Evolutionary conservation across 2,113 vertebrate genomes (phyloP).

Genomic region (Rhineura floridana): DNA sequence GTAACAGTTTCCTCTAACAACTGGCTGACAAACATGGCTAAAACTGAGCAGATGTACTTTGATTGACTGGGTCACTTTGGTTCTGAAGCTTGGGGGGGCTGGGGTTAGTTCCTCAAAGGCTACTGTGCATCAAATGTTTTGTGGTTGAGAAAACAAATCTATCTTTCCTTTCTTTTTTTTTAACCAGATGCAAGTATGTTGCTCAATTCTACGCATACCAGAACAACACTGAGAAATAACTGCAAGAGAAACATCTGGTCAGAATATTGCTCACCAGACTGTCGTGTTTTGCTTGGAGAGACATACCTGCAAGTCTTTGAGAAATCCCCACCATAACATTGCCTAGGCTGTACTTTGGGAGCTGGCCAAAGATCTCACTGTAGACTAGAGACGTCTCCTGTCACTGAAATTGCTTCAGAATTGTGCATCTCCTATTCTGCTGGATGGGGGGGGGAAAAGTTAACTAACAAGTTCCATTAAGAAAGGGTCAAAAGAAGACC

Average conservation of each 20-base stretch:
- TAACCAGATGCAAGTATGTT: neutral
- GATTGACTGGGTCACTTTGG: conserved; percentile 34
- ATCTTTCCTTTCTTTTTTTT: neutral
- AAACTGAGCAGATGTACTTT: conserved; percentile 21
- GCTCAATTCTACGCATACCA: conserved; percentile 45
- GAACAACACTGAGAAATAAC: conserved; percentile 29
- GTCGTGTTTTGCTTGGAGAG: neutral
- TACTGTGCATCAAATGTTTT: conserved; percentile 40
- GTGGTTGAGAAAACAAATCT: neutral
- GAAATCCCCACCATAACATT: neutral
- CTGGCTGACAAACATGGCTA: conserved; percentile 30
- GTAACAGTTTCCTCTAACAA: conserved; percentile 70
- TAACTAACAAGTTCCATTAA: neutral
- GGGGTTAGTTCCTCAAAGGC: conserved; percentile 15
- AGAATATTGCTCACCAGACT: conserved; percentile 57
- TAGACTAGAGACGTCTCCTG: neutral
- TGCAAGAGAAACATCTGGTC: conserved; percentile 57
- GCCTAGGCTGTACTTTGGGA: neutral
- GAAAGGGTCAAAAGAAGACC: neutral
- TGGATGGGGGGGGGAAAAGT: no score
- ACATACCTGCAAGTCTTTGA: conserved; percentile 40
- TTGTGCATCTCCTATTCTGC: neutral
- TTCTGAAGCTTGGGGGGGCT: conserved; percentile 14
- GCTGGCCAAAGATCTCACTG: neutral
- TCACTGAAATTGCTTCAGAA: rapidly evolving